Percentiles rank a stretch among this genome's conserved stretches.
Evolutionary conservation across 2,888 invertebrate genomes (phyloP).

Genomic region (Polietes domitor): DNA sequence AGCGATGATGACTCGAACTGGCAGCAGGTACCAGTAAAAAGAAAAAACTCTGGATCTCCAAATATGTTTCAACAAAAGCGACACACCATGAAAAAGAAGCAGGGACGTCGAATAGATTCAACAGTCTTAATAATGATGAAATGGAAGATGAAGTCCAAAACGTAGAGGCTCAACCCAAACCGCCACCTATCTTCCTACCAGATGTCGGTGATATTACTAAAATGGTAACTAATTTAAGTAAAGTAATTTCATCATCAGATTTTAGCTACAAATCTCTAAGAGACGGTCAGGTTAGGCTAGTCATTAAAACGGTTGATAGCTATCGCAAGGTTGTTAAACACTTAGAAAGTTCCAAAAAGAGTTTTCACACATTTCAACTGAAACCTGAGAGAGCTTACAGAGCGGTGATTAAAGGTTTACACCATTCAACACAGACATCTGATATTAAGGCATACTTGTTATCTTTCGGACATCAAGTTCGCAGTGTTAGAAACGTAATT

Average conservation of each 20-base stretch:
- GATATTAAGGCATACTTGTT: background rate
- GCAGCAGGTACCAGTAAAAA: slow-evolving; percentile 13
- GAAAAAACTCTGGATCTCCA: slow-evolving; percentile 2
- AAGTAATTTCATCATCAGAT: background rate
- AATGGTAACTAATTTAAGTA: background rate
- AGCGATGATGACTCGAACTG: slow-evolving; percentile 22
- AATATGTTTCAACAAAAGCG: slow-evolving; percentile 6
- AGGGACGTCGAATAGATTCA: slow-evolving; percentile 14
- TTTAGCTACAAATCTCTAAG: background rate
- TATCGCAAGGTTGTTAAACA: background rate
- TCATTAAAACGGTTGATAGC: no score
- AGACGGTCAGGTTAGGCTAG: no score
- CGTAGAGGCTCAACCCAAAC: background rate
- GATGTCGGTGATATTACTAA: background rate
- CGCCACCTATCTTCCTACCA: background rate
- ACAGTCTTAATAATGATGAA: background rate
- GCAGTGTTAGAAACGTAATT: slow-evolving; percentile 1
- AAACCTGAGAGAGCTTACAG: background rate
- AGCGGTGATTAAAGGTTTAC: background rate
- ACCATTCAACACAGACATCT: background rate
- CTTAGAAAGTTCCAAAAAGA: background rate
- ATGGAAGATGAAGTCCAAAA: background rate
- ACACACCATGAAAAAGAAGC: background rate
- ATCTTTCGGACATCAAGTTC: background rate
- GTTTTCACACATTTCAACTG: no score